Evolutionary conservation across 2,888 invertebrate genomes (phyloP).

Genomic region (Macroteleia sp.): DNA sequence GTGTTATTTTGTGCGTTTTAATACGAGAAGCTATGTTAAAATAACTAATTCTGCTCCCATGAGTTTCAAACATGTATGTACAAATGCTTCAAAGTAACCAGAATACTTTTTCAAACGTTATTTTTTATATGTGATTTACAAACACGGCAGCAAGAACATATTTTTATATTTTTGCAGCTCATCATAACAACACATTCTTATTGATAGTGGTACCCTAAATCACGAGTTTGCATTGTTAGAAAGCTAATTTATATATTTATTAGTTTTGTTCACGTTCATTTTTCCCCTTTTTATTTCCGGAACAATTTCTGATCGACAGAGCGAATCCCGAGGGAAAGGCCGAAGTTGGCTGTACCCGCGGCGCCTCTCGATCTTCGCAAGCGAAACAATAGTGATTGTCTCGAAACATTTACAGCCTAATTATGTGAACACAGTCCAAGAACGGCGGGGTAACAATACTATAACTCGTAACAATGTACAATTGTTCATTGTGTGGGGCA

Average conservation of each 20-base stretch:
- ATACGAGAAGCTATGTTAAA: conserved; percentile 16
- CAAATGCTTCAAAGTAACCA: background rate
- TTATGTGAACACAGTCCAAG: conserved; percentile 83
- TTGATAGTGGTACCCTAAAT: background rate
- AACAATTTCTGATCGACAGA: conserved; percentile 55
- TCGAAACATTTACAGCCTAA: conserved; percentile 84
- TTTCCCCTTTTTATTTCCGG: conserved; percentile 32
- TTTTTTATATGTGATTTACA: no score
- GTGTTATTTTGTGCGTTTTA: conserved; percentile 6
- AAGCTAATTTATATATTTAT: background rate
- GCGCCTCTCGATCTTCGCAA: conserved; percentile 62
- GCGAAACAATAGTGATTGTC: conserved; percentile 84
- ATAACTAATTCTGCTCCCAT: conserved; percentile 34
- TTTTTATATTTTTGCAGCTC: no score
- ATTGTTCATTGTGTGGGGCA: conserved; percentile 82
- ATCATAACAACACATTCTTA: no score
- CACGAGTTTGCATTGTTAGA: background rate
- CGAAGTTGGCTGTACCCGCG: conserved; percentile 54
- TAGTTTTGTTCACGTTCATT: conserved; percentile 7
- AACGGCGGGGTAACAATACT: conserved; percentile 83
- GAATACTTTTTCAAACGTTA: background rate
- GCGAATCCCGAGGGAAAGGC: conserved; percentile 62
- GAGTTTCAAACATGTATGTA: conserved; percentile 19
- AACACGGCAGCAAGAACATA: no score
- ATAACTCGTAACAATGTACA: conserved; percentile 84